phyloP scores from a whole-genome alignment of 2,797 vertebrate species.

The Neosilurus hyrtlii region DNA sequence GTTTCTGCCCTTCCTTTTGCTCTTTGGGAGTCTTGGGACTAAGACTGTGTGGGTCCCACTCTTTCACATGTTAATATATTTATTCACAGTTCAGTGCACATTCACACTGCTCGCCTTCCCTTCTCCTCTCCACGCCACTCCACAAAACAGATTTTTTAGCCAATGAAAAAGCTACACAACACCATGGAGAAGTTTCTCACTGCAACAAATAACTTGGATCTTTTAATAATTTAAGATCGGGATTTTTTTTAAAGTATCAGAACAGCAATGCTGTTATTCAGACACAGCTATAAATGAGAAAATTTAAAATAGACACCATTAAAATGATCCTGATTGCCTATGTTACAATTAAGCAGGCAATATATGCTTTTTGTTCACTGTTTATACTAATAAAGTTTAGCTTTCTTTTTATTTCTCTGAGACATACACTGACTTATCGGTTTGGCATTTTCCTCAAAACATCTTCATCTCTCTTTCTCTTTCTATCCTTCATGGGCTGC shows the following conservation, averaged over 20 bases:
- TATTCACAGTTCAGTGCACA: constrained; percentile 68
- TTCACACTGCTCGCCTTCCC: constrained; percentile 54
- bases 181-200: neutral
- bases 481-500: neutral
- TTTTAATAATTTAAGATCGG: neutral
- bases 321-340: neutral
- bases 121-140: constrained; percentile 58
- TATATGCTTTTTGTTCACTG: neutral
- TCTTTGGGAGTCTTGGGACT: constrained; percentile 36
- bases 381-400: neutral
- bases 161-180: neutral
- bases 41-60: constrained; percentile 59
- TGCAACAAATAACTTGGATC: constrained; percentile 24
- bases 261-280: neutral
- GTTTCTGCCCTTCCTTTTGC: constrained; percentile 22
- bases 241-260: neutral
- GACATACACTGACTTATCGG: neutral
- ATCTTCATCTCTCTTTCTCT: neutral
- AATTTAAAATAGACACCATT: neutral
- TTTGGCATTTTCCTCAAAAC: neutral
- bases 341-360: neutral
- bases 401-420: neutral
- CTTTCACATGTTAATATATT: constrained; percentile 78
- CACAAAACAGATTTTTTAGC: constrained; percentile 13
- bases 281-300: neutral